Evolutionary conservation across 1,140 invertebrate genomes (phyloP), one percentile per base, ranked within the genome.

Genomic region (Augochlora pura): DNA sequence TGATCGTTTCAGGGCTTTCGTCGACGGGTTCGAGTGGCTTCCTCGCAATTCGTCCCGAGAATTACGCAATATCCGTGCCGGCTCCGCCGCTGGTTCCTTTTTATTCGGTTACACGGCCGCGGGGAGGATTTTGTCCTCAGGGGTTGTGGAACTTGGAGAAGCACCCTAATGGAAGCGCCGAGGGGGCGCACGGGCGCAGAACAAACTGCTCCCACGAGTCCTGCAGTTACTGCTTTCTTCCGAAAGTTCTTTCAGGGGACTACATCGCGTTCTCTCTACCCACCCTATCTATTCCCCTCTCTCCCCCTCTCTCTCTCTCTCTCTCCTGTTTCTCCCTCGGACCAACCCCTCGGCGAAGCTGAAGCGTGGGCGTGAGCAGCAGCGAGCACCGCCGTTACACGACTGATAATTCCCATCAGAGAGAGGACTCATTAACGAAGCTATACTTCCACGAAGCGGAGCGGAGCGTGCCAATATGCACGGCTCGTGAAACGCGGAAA

Each of bases 391-490:
- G 63, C 39, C 23, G 23, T 46, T 66, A 42, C 64, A 39, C 64
- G 12, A 21, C 39, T 49, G 64, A 66, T 66, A 66, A 66, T 66
- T 66, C 39, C 64, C 42, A 66, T 66, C 64, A 23, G 64, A n/a
- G n/a, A 12, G 39, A 66, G 64, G 16, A 46, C 64, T 66, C 64
- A 66, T 46, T 66, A 66, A n/a, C 21, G n/a, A 23, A 8, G 60
- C 14, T 63, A 63, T 63, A 63, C 23, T 38, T 63, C 27, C 63
- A 14, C 21, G 38, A 32, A 21, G 8, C 9, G 10, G 38, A 65
- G 64, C 12, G 49, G 12, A 69, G 27, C 27, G 27, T 77, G 66
- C n/a, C 42, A 67, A 75, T 57, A 57, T 60, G n/a, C 25, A 46
- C 18, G 46, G 12, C 25, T 59, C 38, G 49, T 21, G n/a, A 65